These are phyloP conservation scores for Caenorhabditis auriculariae DNA, from an alignment of 2,888 invertebrate genomes.

Conservation along the genomic window DNA sequence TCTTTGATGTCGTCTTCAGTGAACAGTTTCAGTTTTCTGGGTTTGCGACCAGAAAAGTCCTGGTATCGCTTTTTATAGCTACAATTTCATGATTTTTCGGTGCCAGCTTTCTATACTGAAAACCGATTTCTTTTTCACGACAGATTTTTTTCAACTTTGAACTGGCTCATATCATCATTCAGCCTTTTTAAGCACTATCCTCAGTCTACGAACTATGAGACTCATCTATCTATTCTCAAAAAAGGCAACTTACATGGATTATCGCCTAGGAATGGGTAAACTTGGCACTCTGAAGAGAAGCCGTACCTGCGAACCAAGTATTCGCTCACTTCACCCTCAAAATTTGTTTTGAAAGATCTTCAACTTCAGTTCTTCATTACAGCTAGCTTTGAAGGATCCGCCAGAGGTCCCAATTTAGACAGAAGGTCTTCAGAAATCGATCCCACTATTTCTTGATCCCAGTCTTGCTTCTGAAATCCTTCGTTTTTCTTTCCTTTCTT, in stretches of 20 bases:
- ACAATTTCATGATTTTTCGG: too few species aligned
- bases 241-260: constrained; percentile 74
- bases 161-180: too few species aligned
- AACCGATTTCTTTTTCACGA: too few species aligned
- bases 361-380: background rate
- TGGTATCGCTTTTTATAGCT: too few species aligned
- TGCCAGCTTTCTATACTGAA: too few species aligned
- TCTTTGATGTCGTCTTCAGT: background rate
- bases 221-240: too few species aligned
- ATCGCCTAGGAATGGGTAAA: constrained; percentile 90
- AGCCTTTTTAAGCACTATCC: too few species aligned
- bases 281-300: constrained; percentile 78
- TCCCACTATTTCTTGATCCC: constrained; percentile 22
- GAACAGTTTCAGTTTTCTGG: too few species aligned
- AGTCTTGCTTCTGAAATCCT: constrained; percentile 50
- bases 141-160: too few species aligned
- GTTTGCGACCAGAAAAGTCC: too few species aligned
- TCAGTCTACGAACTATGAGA: too few species aligned
- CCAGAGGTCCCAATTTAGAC: constrained; percentile 73
- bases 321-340: constrained; percentile 75
- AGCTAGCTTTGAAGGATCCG: background rate
- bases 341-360: too few species aligned
- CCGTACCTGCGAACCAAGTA: constrained; percentile 86
- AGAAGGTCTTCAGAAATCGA: constrained; percentile 76
- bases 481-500: background rate